Conservation (phyloP, 2,888 invertebrate genomes). For the Torymus auratus region DNA sequence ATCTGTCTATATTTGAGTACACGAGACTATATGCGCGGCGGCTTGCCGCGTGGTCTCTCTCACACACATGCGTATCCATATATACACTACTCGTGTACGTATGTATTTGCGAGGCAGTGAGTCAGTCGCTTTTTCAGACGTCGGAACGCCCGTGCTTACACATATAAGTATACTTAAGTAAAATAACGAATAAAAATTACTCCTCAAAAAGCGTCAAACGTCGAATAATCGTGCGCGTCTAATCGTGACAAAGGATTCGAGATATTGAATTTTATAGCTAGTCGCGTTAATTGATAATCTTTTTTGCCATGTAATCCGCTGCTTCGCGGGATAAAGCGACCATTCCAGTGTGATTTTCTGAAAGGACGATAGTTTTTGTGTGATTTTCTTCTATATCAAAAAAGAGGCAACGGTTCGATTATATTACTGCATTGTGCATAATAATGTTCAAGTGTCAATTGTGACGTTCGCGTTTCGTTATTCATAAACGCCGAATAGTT, state of each 20-base stretch:
- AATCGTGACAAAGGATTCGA: conserved; percentile 32
- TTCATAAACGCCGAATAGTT: no score
- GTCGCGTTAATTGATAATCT: no score
- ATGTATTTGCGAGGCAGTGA: conserved; percentile 9
- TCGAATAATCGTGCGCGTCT: not conserved
- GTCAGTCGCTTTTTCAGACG: conserved; percentile 46
- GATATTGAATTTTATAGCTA: not conserved
- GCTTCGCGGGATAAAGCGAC: no score
- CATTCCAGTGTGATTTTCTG: no score
- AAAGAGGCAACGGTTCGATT: no score
- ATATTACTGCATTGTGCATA: no score
- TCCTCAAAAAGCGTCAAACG: not conserved
- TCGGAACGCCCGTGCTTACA: conserved; percentile 9
- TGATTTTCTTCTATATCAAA: no score
- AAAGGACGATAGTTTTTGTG: no score
- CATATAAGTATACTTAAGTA: not conserved
- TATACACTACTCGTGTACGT: no score
- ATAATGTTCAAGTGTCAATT: no score
- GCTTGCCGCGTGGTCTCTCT: not conserved
- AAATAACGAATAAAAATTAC: conserved; percentile 27
- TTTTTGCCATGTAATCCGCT: no score
- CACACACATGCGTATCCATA: not conserved
- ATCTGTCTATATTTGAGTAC: conserved; percentile 27
- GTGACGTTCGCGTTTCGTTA: no score
- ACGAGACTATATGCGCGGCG: conserved; percentile 4